Percentiles rank a stretch among this genome's conserved stretches.
phyloP scores from a whole-genome alignment of 2,888 invertebrate species.

The Epistrophe eligans region DNA sequence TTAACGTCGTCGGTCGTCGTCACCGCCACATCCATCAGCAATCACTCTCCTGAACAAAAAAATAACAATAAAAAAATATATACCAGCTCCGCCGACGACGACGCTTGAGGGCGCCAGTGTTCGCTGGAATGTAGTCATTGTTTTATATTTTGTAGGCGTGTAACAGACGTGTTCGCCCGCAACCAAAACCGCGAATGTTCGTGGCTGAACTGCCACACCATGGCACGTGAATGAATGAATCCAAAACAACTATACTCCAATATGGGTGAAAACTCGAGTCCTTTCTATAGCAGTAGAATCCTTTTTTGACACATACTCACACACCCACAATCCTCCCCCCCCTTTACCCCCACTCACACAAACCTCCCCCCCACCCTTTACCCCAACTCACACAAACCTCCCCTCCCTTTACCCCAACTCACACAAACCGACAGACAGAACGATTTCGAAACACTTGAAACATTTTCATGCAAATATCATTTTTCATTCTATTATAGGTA shows the following conservation, averaged over 20 bases:
- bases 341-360: background rate
- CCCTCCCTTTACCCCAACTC: background rate
- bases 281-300: conserved; percentile 12
- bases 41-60: conserved; percentile 58
- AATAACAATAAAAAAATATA: conserved; percentile 42
- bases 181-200: conserved; percentile 67
- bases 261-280: conserved; percentile 5
- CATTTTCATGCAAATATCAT: conserved; percentile 58
- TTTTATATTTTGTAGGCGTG: conserved; percentile 70
- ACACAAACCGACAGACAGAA: conserved; percentile 10
- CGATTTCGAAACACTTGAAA: conserved; percentile 36
- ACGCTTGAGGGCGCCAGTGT: conserved; percentile 26
- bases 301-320: background rate
- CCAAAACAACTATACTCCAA: conserved; percentile 32
- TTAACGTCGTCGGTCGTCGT: conserved; percentile 17
- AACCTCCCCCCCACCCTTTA: background rate
- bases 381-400: background rate
- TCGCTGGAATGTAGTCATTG: conserved; percentile 54
- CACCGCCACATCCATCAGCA: conserved; percentile 65
- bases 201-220: conserved; percentile 55
- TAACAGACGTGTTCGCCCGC: conserved; percentile 65
- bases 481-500: conserved; percentile 43
- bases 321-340: background rate
- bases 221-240: conserved; percentile 55
- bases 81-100: conserved; percentile 20